A percentile compares a stretch with the other conserved stretches of the same genome.
These are phyloP conservation scores for Poecilia gillii DNA, from an alignment of 2,797 vertebrate species.

Conservation along the genomic window DNA sequence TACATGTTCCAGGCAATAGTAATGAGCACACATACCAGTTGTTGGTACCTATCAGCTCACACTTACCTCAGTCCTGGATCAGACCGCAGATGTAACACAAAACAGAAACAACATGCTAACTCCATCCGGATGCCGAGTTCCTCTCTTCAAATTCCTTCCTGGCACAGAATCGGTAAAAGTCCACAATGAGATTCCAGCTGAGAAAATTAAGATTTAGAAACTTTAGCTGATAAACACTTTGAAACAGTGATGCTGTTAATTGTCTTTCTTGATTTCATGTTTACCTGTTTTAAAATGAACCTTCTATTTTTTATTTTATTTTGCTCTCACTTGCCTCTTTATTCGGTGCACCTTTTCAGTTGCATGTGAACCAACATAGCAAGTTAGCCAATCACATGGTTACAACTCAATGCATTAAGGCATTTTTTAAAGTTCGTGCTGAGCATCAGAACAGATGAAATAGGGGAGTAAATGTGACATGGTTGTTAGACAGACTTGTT, in stretches of 20 bases:
- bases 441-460: background rate
- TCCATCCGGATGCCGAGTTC: constrained; percentile 67
- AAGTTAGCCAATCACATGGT: background rate
- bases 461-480: background rate
- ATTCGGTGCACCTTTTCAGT: background rate
- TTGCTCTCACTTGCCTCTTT: background rate
- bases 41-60: constrained; percentile 80
- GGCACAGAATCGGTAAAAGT: constrained; percentile 46
- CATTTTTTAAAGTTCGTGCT: background rate
- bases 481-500: background rate
- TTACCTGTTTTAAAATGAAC: constrained; percentile 29
- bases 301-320: constrained; percentile 47
- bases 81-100: constrained; percentile 69
- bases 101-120: constrained; percentile 66
- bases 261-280: constrained; percentile 1
- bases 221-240: constrained; percentile 35
- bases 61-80: constrained; percentile 80
- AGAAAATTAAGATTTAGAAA: constrained; percentile 53
- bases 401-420: background rate
- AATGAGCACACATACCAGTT: constrained; percentile 77
- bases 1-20: constrained; percentile 72
- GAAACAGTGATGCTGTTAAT: constrained; percentile 18
- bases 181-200: constrained; percentile 52
- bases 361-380: background rate
- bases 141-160: constrained; percentile 54